Base-by-base conservation (phyloP, 1,140 invertebrate genomes). In the Drosophila pruinosa region DNA sequence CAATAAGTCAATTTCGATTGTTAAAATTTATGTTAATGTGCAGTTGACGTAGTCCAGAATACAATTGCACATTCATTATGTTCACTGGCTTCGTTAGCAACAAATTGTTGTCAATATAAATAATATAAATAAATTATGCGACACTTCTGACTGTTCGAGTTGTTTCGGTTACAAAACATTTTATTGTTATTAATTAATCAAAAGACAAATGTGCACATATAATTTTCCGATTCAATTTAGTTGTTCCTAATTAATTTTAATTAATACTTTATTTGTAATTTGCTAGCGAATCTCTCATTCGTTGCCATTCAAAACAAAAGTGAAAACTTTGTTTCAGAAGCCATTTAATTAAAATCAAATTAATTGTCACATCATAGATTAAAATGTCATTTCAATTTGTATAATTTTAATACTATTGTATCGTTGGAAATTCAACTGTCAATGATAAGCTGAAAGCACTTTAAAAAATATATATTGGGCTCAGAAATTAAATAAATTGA, bases 21-120 rank as follows among this genome's bases (percentile, higher is more conserved):
- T 14, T 15, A 62, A 48, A 48, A 28, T 26, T 48, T 28, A 48
- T 48, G 45, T 28, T 28, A 48, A 48, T 48, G 3, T 10, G 22
- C 17, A 15, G 8, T 45, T 21, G 8, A n/a, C 38, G 17, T 1
- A 6, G 12, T 15, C 6, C 2, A 4, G 7, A 17, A n/a, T 6
- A 4, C 14, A 4, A 17, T 17, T 7, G 4, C 4, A 36, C 36
- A 14, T 38, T 10, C 1, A 17, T 12, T 12, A 12, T 34, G 2
- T 7, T 31, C 28, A 2, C 0, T 2, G 28, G 0, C 28, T n/a
- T 3, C 28, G 8, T 10, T n/a, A 10, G 10, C 31, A 34, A n/a
- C n/a, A 3, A n/a, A 34, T 34, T 34, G 31, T 12, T n/a, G n/a
- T 34, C 31, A 4, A 10, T 8, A 34, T 34, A 10, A n/a, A n/a